Percentiles rank a stretch among this genome's conserved stretches.
phyloP scores from a whole-genome alignment of 2,888 invertebrate genomes.

The Sminthurides aquaticus region DNA sequence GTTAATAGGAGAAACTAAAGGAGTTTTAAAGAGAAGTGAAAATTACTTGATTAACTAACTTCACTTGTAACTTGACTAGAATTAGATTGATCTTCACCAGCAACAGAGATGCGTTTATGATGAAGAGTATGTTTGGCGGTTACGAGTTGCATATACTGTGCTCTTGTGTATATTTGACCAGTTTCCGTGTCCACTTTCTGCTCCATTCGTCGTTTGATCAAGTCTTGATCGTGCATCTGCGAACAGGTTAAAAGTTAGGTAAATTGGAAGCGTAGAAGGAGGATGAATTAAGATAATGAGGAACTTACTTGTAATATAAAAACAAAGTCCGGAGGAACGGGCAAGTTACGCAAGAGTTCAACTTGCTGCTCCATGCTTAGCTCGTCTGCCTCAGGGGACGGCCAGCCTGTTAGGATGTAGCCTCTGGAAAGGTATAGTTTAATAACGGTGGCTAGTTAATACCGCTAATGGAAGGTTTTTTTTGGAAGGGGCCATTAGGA shows the following conservation, averaged over 20 bases:
- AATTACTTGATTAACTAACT: no score
- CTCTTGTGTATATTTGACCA: constrained; percentile 24
- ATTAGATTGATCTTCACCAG: no score
- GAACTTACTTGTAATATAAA: constrained; percentile 24
- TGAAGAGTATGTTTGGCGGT: no score
- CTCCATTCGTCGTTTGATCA: constrained; percentile 30
- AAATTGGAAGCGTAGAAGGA: neutral
- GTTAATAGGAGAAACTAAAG: no score
- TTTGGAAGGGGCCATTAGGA: no score
- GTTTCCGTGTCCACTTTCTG: constrained; percentile 35
- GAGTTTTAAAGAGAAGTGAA: no score
- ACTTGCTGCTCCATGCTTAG: constrained; percentile 28
- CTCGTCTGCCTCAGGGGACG: constrained; percentile 53
- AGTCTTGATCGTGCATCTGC: constrained; percentile 38
- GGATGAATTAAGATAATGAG: neutral
- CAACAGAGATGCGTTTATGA: no score
- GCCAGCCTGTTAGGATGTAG: constrained; percentile 60
- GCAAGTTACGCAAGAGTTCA: constrained; percentile 20
- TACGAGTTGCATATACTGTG: constrained; percentile 24
- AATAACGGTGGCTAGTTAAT: neutral
- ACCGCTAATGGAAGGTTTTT: no score
- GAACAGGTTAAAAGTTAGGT: constrained; percentile 5
- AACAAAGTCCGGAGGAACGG: constrained; percentile 26
- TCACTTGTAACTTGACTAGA: no score
- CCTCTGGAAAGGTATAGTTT: constrained; percentile 48